phyloP scores from a whole-genome alignment of 37 sponge, comb jelly and placozoan species.

The Bolinopsis microptera region DNA sequence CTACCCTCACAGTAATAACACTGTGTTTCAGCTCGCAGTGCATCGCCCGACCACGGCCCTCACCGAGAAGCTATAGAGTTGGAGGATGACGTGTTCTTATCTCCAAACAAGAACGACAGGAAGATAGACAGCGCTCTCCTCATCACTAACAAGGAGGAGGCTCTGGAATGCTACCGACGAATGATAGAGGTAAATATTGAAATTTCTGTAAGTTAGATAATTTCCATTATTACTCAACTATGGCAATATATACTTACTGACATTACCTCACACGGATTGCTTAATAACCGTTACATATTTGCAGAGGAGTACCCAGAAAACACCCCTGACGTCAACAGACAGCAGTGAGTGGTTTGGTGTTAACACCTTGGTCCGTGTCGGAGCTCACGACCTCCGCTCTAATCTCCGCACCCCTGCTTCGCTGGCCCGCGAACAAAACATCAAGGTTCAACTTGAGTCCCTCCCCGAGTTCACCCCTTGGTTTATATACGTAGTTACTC shows the following conservation, averaged over 20 bases:
- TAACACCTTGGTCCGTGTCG: conserved; percentile 10
- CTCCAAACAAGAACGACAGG: neutral
- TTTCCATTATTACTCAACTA: too few relatives aligned
- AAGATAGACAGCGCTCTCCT: neutral
- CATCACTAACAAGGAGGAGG: conserved; percentile 21
- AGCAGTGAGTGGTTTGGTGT: conserved; percentile 48
- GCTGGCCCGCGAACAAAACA: conserved; percentile 32
- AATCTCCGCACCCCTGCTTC: conserved; percentile 12
- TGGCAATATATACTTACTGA: too few relatives aligned
- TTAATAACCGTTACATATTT: too few relatives aligned
- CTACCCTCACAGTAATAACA: too few relatives aligned
- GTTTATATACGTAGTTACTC: conserved; percentile 78
- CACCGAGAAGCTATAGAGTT: neutral
- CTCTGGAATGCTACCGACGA: conserved; percentile 19
- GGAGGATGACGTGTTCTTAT: conserved; percentile 38
- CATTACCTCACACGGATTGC: too few relatives aligned
- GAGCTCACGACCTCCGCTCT: conserved; percentile 21
- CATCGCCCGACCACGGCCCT: neutral
- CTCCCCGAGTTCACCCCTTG: conserved; percentile 89
- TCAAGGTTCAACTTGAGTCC: conserved; percentile 68
- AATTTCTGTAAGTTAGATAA: too few relatives aligned
- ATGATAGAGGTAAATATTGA: conserved; percentile 31
- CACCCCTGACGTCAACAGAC: conserved; percentile 27
- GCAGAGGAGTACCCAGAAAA: neutral
- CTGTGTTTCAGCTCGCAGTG: neutral